Percentiles rank a stretch among this genome's conserved stretches.
phyloP scores from a whole-genome alignment of 64 coral and sea anemone genomes.

The Stichodactyla mertensii region DNA sequence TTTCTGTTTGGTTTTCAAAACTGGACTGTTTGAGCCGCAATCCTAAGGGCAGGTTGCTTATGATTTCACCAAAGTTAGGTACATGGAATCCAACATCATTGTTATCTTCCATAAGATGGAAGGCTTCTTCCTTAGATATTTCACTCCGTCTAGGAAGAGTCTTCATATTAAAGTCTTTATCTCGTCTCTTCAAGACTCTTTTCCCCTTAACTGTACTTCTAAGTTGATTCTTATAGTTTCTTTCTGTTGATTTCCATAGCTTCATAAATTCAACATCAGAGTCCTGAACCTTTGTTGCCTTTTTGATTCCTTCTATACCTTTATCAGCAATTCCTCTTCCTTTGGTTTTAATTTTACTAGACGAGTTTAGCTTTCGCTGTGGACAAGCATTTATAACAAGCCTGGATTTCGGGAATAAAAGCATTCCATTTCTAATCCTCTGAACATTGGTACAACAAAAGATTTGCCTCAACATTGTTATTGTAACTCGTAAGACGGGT shows the following conservation, averaged over 20 bases:
- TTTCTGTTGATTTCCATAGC: constrained; percentile 66
- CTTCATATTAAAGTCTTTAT: constrained; percentile 21
- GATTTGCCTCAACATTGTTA: not conserved
- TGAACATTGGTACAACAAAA: not conserved
- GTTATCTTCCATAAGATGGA: constrained; percentile 47
- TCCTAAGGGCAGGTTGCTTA: not conserved
- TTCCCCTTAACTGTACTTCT: constrained; percentile 32
- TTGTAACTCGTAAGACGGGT: not conserved
- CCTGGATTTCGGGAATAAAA: not conserved
- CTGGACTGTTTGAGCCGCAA: not conserved
- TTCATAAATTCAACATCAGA: constrained; percentile 69
- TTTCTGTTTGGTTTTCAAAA: not conserved
- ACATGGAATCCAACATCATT: constrained; percentile 48
- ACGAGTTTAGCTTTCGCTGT: not conserved
- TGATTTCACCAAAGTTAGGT: constrained; percentile 48
- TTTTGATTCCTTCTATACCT: constrained; percentile 6
- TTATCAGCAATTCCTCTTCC: not conserved
- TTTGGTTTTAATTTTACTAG: not conserved
- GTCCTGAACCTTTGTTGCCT: not conserved
- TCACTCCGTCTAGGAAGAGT: constrained; percentile 41
- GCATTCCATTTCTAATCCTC: not conserved
- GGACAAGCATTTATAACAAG: not conserved
- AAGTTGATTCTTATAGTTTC: constrained; percentile 38
- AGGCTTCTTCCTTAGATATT: constrained; percentile 19
- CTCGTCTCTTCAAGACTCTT: not conserved